Base-by-base conservation (phyloP, 2,888 invertebrate species). In the Plagodis dolabraria region DNA sequence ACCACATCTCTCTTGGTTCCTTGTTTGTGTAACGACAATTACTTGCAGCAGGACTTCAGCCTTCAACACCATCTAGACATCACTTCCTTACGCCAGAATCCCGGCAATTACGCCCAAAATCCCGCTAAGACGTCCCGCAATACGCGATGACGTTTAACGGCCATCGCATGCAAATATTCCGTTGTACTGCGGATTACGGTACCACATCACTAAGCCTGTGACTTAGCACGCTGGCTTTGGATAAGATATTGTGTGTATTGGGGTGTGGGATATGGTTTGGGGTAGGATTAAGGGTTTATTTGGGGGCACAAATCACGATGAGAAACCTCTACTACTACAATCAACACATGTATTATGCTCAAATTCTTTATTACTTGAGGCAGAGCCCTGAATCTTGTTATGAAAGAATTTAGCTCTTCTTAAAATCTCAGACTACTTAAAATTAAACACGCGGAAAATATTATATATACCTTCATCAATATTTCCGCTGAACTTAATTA, bases 71-170 rank as follows among this genome's bases (percentile, higher is more conserved):
- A 55, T 44, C 49, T 47, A 60, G 57, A 42, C 57, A 47, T 9
- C 53, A 52, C 46, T 60, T 50, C 63, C 49, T 57, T 57, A 58
- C 69, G 52, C 54, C 33, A 47, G 60, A 63, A 64, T 60, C 68
- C 62, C 46, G 57, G 63, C 56, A 64, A 67, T 70, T 67, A 67
- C 54, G 55, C 58, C 54, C 47, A 38, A 55, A 55, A 57, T 61
- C 61, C 51, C 54, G 61, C 63, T 82, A 81, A 84, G 84, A 85
- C 82, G 77, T 66, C 71, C 84, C 85, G 85, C 83, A 81, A 87
- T 87, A 85, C 85, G 72, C 72, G 85, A 89, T 89, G 89, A 90
- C 88, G 77, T 81, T 51, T 89, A 89, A 91, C 89, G 84, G 83
- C 79, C 68, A 83, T 83, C 77, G 80, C 85, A 91, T 91, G 91